phyloP scores from a whole-genome alignment of 1,140 invertebrate species.

The Saccostrea echinata region DNA sequence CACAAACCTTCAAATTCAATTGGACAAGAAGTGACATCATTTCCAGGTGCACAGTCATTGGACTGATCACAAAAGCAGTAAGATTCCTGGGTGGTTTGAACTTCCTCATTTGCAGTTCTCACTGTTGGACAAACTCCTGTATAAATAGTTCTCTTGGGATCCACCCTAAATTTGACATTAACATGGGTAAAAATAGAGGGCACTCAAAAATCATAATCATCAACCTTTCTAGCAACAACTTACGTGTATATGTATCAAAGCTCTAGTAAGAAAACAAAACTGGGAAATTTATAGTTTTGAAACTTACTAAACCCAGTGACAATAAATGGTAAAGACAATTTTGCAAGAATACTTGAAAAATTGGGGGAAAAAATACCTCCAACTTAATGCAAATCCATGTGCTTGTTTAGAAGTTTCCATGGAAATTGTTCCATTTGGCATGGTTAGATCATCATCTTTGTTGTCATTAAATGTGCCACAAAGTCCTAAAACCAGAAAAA shows the following conservation, averaged over 20 bases:
- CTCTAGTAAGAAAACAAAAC: too few relatives aligned
- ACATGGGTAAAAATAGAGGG: too few relatives aligned
- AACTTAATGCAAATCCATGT: conserved; percentile 59
- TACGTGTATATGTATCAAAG: too few relatives aligned
- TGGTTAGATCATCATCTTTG: conserved; percentile 64
- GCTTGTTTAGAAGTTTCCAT: conserved; percentile 51
- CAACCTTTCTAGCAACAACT: too few relatives aligned
- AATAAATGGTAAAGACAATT: too few relatives aligned
- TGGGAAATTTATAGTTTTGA: too few relatives aligned
- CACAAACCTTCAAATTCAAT: conserved; percentile 57
- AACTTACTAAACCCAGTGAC: too few relatives aligned
- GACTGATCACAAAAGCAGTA: conserved; percentile 60
- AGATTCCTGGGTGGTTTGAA: background rate
- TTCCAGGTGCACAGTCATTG: conserved; percentile 27
- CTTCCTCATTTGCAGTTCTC: background rate
- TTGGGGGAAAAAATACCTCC: too few relatives aligned
- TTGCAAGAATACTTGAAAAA: too few relatives aligned
- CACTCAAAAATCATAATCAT: too few relatives aligned
- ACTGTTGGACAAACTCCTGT: conserved; percentile 62
- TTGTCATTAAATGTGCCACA: conserved; percentile 72
- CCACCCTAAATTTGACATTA: conserved; percentile 46
- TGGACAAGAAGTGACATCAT: conserved; percentile 59
- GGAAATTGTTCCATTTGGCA: conserved; percentile 63
- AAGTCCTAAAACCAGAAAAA: conserved; percentile 63
- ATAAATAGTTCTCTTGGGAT: conserved; percentile 58